Evolutionary conservation across 2,113 vertebrate species (phyloP).

Genomic region (Caranx ignobilis): DNA sequence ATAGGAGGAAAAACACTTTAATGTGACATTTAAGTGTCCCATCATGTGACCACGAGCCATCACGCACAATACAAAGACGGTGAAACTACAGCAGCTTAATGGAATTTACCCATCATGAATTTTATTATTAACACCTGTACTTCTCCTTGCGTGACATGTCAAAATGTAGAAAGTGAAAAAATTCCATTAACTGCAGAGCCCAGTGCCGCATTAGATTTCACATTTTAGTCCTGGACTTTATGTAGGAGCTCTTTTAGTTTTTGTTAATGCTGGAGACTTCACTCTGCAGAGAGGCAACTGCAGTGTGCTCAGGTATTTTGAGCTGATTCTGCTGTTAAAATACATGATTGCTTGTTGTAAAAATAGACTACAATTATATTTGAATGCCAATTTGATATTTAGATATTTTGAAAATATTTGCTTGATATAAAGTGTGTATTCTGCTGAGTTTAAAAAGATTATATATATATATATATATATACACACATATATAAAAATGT

Average conservation of each 20-base stretch:
- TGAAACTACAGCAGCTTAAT: slow-evolving; percentile 5
- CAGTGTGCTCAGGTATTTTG: not conserved
- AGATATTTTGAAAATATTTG: not conserved
- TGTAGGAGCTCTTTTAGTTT: not conserved
- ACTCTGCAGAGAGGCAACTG: not conserved
- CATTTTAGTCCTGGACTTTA: not conserved
- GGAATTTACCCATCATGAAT: not conserved
- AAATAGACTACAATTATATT: not conserved
- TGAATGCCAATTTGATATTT: not conserved
- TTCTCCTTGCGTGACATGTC: not conserved
- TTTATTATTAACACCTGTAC: not conserved
- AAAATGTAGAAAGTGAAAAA: not conserved
- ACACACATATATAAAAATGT: not conserved
- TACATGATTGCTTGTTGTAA: not conserved
- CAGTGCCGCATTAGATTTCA: not conserved
- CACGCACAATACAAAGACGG: not conserved
- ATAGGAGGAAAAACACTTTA: not conserved
- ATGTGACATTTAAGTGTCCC: not conserved
- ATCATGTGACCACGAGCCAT: not conserved
- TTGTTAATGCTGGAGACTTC: not conserved
- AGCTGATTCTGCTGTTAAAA: not conserved
- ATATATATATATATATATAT: not conserved
- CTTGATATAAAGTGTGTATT: not conserved
- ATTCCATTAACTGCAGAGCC: not conserved
- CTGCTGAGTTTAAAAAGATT: not conserved